Evolutionary conservation across 2,797 vertebrate genomes (phyloP).

Genomic region (Eidolon dupreanum): DNA sequence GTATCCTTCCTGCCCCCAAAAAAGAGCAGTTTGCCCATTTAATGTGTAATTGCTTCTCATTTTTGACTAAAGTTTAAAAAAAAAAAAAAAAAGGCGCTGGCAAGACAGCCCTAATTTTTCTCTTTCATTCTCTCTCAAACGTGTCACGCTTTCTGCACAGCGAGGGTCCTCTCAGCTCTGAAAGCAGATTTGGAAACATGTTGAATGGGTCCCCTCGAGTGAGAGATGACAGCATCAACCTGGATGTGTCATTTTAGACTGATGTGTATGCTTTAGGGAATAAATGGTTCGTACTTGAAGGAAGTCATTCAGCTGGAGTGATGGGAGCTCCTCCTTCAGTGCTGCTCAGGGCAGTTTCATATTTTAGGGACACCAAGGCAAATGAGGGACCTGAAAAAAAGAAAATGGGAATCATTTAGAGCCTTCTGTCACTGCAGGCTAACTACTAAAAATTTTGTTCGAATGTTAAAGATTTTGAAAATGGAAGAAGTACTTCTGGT

Average conservation of each 20-base stretch:
- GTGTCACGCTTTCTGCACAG: neutral
- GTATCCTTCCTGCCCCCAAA: neutral
- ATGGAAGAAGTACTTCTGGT: neutral
- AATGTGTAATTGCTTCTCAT: neutral
- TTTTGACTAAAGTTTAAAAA: neutral
- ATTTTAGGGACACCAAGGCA: neutral
- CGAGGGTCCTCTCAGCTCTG: neutral
- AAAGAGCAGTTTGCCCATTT: neutral
- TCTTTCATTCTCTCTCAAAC: neutral
- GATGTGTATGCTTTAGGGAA: constrained; percentile 47
- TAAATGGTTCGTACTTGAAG: neutral
- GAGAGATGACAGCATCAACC: neutral
- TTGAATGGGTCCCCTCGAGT: neutral
- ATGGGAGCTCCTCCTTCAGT: neutral
- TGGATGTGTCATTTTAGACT: neutral
- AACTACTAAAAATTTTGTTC: neutral
- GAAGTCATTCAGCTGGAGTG: neutral
- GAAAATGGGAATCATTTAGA: neutral
- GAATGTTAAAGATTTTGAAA: neutral
- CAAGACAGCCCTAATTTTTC: neutral
- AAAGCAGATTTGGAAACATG: neutral
- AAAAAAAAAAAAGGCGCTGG: neutral
- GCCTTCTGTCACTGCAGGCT: neutral
- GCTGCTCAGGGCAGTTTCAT: neutral
- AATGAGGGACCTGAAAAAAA: neutral